Percentiles rank a stretch among this genome's conserved stretches.
Evolutionary conservation across 2,113 vertebrate species (phyloP).

Genomic region (Charadrius vociferus): DNA sequence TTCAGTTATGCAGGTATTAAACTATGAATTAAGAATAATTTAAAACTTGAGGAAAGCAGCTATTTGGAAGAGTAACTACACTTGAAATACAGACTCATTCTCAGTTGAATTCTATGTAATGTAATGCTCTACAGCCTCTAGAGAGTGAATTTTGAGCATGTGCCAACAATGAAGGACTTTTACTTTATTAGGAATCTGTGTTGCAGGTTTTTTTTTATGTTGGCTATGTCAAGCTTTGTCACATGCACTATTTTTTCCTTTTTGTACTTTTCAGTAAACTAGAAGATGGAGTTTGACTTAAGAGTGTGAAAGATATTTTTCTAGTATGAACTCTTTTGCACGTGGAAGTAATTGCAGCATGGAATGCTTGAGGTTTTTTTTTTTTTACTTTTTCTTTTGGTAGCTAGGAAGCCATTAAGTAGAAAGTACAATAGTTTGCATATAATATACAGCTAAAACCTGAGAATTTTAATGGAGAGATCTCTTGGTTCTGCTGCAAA

Average conservation of each 20-base stretch:
- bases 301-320: not conserved
- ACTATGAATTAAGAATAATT: not conserved
- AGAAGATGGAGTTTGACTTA: not conserved
- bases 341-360: not conserved
- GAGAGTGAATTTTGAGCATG: not conserved
- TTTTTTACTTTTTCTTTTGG: not conserved
- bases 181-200: not conserved
- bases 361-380: not conserved
- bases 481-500: not conserved
- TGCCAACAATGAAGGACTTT: not conserved
- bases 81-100: not conserved
- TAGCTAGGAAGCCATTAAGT: not conserved
- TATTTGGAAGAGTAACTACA: not conserved
- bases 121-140: not conserved
- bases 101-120: not conserved
- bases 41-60: not conserved
- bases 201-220: not conserved
- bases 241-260: not conserved
- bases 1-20: not conserved
- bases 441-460: not conserved
- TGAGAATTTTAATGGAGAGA: not conserved
- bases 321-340: not conserved
- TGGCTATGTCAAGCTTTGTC: not conserved
- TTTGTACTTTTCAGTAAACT: not conserved
- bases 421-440: not conserved